Percentiles rank a stretch among this genome's conserved stretches.
These are phyloP conservation scores for Cuniculus paca DNA, from an alignment of 2,797 vertebrate genomes.

Conservation along the genomic window DNA sequence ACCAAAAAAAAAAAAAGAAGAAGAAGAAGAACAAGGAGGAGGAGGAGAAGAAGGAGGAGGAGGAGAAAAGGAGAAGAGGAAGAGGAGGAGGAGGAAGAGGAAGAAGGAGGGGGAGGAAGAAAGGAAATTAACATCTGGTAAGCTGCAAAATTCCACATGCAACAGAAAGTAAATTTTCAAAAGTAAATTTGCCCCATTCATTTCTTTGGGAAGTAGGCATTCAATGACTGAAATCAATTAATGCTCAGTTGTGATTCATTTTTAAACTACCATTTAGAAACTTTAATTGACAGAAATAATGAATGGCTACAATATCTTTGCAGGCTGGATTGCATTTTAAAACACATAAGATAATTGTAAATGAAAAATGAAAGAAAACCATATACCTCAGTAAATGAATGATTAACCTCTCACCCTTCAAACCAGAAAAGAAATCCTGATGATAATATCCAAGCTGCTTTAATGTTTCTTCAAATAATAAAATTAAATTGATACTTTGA, in stretches of 20 bases:
- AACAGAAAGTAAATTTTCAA: conserved; percentile 59
- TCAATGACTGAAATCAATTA: conserved; percentile 80
- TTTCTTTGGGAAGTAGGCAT: conserved; percentile 68
- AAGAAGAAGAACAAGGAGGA: too few species aligned
- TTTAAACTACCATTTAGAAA: conserved; percentile 86
- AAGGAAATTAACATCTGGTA: conserved; percentile 68
- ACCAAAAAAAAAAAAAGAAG: background rate
- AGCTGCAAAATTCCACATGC: conserved; percentile 62
- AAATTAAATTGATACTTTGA: conserved; percentile 81
- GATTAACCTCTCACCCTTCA: conserved; percentile 87
- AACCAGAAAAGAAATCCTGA: conserved; percentile 81
- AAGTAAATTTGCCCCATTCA: conserved; percentile 75
- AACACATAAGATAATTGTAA: conserved; percentile 86
- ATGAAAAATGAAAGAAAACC: conserved; percentile 88
- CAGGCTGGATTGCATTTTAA: conserved; percentile 81
- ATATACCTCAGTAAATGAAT: conserved; percentile 86
- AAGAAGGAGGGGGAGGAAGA: too few species aligned
- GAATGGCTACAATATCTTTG: conserved; percentile 81
- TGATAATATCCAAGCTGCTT: conserved; percentile 81
- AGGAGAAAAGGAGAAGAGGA: too few species aligned
- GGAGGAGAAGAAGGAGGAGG: too few species aligned
- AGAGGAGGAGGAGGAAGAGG: too few species aligned
- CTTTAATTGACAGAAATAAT: conserved; percentile 88
- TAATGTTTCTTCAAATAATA: conserved; percentile 77
- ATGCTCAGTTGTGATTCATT: conserved; percentile 83